These are phyloP conservation scores for Phymastichus coffea DNA, from an alignment of 1,140 invertebrate species.

Conservation along the genomic window DNA sequence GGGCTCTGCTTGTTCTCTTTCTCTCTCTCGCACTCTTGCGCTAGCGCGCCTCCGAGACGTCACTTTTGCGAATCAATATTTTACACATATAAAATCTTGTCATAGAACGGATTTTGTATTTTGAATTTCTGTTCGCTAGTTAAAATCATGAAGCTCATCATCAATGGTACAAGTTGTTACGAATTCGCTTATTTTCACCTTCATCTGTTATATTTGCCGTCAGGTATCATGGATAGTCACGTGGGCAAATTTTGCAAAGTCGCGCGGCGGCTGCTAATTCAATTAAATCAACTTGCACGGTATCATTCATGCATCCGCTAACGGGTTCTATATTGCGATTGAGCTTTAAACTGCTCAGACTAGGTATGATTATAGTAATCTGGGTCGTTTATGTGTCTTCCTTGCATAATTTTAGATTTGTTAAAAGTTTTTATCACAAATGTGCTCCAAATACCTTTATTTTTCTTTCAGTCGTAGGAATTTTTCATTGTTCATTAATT, in stretches of 20 bases:
- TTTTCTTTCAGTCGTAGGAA: neutral
- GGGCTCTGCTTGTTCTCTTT: too few relatives aligned
- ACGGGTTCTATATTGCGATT: conserved; percentile 11
- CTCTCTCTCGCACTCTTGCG: too few relatives aligned
- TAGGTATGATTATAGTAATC: conserved; percentile 23
- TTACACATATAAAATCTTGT: too few relatives aligned
- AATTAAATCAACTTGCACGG: conserved; percentile 10
- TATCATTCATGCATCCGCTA: conserved; percentile 10
- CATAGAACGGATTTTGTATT: too few relatives aligned
- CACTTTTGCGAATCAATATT: too few relatives aligned
- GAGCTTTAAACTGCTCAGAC: conserved; percentile 17
- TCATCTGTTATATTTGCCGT: conserved; percentile 18
- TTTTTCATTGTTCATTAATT: neutral
- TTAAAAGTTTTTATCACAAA: neutral
- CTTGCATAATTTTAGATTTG: too few relatives aligned
- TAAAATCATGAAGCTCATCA: too few relatives aligned
- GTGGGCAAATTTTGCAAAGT: conserved; percentile 1
- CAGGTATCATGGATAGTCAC: conserved; percentile 12
- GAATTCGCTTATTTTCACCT: neutral
- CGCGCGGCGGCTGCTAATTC: conserved; percentile 4
- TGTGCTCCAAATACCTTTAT: neutral
- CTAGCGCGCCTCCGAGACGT: too few relatives aligned
- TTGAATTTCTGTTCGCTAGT: too few relatives aligned
- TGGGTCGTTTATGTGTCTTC: too few relatives aligned
- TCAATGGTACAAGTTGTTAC: too few relatives aligned